These are phyloP conservation scores for Lordiphosa collinella DNA, from an alignment of 1,140 invertebrate genomes.

Conservation along the genomic window DNA sequence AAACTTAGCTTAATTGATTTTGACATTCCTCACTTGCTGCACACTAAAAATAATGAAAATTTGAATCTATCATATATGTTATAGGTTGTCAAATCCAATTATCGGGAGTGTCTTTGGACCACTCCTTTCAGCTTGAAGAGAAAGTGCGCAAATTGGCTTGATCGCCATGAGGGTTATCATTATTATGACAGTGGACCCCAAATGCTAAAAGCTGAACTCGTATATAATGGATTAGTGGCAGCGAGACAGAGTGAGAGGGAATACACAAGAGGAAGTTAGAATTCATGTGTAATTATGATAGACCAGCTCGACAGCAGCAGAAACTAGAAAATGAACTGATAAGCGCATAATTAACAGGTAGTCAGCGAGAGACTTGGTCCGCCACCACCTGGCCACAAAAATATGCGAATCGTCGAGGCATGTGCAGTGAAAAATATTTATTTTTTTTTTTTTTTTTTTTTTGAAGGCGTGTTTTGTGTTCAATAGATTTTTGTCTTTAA, in stretches of 20 bases:
- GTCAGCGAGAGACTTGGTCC: conserved; percentile 12
- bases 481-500: conserved; percentile 74
- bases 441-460: conserved; percentile 21
- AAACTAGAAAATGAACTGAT: conserved; percentile 64
- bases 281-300: conserved; percentile 17
- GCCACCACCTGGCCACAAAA: conserved; percentile 23
- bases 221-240: conserved; percentile 1
- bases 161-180: conserved; percentile 49
- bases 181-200: conserved; percentile 15
- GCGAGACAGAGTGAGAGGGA: background rate
- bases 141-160: conserved; percentile 37
- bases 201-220: conserved; percentile 9
- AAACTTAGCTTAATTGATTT: conserved; percentile 9
- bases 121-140: conserved; percentile 22
- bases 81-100: conserved; percentile 26
- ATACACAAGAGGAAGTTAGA: conserved; percentile 6
- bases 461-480: conserved; percentile 68
- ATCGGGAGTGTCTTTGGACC: conserved; percentile 13
- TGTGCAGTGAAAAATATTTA: conserved; percentile 10
- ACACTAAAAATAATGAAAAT: background rate
- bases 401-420: conserved; percentile 10
- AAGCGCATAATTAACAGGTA: conserved; percentile 67
- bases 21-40: conserved; percentile 11
- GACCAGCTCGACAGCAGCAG: conserved; percentile 3
- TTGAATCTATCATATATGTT: conserved; percentile 4